Conservation (phyloP, 2,113 vertebrate species). For the Phylloscopus whistleri region DNA sequence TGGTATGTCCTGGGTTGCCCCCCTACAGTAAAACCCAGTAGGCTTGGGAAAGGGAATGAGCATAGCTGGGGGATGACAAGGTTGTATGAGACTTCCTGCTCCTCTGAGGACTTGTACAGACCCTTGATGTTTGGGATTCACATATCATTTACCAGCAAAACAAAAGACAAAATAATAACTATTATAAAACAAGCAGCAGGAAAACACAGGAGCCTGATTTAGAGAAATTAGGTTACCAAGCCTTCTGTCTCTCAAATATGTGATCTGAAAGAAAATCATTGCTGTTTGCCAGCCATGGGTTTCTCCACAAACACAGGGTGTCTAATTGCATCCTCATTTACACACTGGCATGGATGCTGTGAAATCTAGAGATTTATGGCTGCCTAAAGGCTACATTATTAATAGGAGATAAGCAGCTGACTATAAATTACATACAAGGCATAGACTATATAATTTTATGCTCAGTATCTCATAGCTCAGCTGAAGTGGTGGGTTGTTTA, state of each 20-base stretch:
- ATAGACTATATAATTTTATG: slow-evolving; percentile 24
- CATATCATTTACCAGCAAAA: not conserved
- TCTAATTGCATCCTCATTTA: not conserved
- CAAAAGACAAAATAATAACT: not conserved
- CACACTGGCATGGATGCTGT: not conserved
- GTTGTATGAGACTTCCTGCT: not conserved
- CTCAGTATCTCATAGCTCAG: slow-evolving; percentile 45
- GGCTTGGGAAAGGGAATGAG: not conserved
- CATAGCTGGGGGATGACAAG: accelerated
- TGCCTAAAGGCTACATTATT: not conserved
- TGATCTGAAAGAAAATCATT: slow-evolving; percentile 40
- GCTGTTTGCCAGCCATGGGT: slow-evolving; percentile 12
- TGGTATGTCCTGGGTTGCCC: not conserved
- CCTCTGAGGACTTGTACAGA: not conserved
- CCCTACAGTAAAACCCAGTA: not conserved
- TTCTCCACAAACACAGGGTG: slow-evolving; percentile 19
- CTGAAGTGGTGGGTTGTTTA: slow-evolving; percentile 50
- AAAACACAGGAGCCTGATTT: slow-evolving; percentile 29
- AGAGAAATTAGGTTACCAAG: slow-evolving; percentile 30
- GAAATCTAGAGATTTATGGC: not conserved
- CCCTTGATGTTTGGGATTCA: not conserved
- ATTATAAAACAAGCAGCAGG: slow-evolving; percentile 2
- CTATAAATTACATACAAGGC: not conserved
- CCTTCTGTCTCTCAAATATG: slow-evolving; percentile 31
- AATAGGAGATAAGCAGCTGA: slow-evolving; percentile 39